Base-by-base conservation (phyloP, 2,888 invertebrate genomes). In the Carcina quercana region DNA sequence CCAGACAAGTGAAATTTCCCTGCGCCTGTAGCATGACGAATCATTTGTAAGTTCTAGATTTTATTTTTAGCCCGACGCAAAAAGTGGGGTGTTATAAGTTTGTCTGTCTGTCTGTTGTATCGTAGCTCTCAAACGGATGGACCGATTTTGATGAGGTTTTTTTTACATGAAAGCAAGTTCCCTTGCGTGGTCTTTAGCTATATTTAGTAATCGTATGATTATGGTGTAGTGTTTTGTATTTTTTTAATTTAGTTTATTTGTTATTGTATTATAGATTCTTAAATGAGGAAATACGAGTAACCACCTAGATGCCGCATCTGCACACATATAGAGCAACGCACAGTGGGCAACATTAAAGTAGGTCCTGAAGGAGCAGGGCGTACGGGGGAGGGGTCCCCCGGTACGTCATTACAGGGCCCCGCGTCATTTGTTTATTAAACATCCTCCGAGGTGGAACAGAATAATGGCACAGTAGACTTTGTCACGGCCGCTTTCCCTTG, bases 351-450 rank as follows among this genome's bases (percentile, higher is more conserved):
- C 66, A 64, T 68, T 59, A 66, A 66, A 73, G 68, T 69, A 61
- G 62, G 56, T 53, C 63, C 54, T 60, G 60, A 58, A 63, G 68
- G 62, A 52, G 45, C 53, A 50, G 39, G 47, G 50, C 52, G 45
- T 53, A 50, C 38, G 48, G 51, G 50, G 47, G 50, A 56, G 57
- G 59, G 62, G 58, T 55, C 54, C 51, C 60, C 56, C 62, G 57
- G 60, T 57, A 59, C 69, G 64, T 72, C 76, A 73, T 79, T 73
- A 72, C 64, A 59, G 61, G 55, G 62, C 60, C 72, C 69, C 70
- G 72, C 74, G 70, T 79, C 79, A 79, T 80, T 79, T 79, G 80
- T 79, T 79, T 79, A 79, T 78, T 74, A 80, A 80, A 75, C 78
- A 75, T 71, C 73, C 75, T 70, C 64, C 64, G 69, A 76, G 76